phyloP scores from a whole-genome alignment of 2,888 invertebrate species.

The Ophioninae sp. region DNA sequence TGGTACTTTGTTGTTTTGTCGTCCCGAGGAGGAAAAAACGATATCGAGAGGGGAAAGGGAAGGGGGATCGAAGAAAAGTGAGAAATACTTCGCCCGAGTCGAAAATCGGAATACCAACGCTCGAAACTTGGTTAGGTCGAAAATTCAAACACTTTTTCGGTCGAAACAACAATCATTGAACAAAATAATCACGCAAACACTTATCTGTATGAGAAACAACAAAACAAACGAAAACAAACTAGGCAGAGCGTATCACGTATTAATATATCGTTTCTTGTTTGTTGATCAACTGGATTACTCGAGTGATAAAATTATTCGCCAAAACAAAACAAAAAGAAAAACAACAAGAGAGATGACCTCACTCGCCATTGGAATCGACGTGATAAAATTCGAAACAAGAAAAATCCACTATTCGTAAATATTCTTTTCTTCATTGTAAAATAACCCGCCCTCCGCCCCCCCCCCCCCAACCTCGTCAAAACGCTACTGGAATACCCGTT shows the following conservation, averaged over 20 bases:
- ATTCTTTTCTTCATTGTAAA: constrained; percentile 13
- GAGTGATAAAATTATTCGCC: constrained; percentile 3
- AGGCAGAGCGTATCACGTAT: constrained; percentile 15
- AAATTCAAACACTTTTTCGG: neutral
- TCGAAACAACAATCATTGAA: constrained; percentile 8
- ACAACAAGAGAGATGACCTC: neutral
- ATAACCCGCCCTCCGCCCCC: neutral
- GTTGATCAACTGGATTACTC: neutral
- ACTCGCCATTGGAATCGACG: constrained; percentile 7
- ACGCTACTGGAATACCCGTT: neutral
- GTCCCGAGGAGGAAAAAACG: constrained; percentile 69
- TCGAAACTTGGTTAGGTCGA: constrained; percentile 32
- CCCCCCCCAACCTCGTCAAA: neutral
- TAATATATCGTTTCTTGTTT: constrained; percentile 17
- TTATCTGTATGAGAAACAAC: neutral
- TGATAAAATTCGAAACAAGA: constrained; percentile 22
- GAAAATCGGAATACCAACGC: constrained; percentile 16
- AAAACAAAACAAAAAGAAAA: neutral
- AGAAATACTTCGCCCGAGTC: constrained; percentile 36
- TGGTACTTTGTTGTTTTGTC: constrained; percentile 80
- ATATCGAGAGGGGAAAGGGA: constrained; percentile 37
- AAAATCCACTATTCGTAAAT: constrained; percentile 2
- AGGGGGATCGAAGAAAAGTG: constrained; percentile 51
- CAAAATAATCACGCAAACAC: neutral
- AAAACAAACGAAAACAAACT: neutral